phyloP scores from a whole-genome alignment of 2,888 invertebrate species.

The Apamea epomidion region DNA sequence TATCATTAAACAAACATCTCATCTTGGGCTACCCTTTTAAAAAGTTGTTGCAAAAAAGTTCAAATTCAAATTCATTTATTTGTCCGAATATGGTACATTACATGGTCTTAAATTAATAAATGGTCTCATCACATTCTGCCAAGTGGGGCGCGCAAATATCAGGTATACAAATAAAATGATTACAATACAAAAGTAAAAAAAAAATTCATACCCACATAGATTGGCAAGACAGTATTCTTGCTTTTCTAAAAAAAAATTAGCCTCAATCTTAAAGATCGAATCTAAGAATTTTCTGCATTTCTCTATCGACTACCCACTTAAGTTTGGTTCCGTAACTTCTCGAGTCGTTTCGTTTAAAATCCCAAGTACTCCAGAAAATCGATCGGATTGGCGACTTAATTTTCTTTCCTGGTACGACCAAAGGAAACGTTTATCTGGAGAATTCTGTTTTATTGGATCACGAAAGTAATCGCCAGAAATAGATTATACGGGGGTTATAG shows the following conservation, averaged over 20 bases:
- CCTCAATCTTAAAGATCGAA: constrained; percentile 2
- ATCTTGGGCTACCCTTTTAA: neutral
- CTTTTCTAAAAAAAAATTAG: constrained; percentile 5
- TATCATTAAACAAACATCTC: neutral
- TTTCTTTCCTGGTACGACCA: constrained; percentile 32
- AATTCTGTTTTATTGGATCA: constrained; percentile 58
- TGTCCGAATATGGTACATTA: no score
- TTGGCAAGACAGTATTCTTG: neutral
- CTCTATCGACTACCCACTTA: constrained; percentile 15
- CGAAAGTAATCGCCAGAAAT: constrained; percentile 52
- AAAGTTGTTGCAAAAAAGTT: neutral
- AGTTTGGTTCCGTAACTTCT: constrained; percentile 24
- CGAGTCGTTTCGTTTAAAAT: constrained; percentile 50
- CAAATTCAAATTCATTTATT: no score
- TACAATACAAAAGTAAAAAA: no score
- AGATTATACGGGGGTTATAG: constrained; percentile 23
- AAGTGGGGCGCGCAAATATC: no score
- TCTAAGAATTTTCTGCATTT: constrained; percentile 18
- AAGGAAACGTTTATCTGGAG: constrained; percentile 43
- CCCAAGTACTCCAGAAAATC: constrained; percentile 41
- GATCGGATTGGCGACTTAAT: constrained; percentile 49
- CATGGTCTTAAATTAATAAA: no score
- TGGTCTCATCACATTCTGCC: no score
- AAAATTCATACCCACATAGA: neutral
- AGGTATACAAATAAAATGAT: no score